Conservation (phyloP, 2,888 invertebrate genomes). For the Acanthopleura granulata region DNA sequence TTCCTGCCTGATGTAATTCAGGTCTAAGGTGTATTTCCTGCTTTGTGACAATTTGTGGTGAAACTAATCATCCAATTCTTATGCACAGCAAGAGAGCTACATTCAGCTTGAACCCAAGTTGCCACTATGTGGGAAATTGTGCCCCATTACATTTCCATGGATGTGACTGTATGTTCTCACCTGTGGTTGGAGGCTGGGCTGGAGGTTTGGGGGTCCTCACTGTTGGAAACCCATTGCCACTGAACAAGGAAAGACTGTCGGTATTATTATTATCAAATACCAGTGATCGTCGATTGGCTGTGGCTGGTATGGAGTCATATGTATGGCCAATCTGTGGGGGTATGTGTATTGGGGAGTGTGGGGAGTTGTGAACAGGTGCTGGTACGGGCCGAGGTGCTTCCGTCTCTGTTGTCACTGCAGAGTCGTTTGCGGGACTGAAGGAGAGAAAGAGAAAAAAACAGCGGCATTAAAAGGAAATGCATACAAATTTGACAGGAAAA, state of each 20-base stretch:
- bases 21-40: too few relatives aligned
- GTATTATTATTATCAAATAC: conserved; percentile 28
- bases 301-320: background rate
- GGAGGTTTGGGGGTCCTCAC: conserved; percentile 17
- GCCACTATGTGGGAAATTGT: too few relatives aligned
- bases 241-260: conserved; percentile 62
- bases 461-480: too few relatives aligned
- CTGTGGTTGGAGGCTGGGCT: conserved; percentile 10
- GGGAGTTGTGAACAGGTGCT: background rate
- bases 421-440: background rate
- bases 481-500: too few relatives aligned
- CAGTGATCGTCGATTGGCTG: conserved; percentile 5
- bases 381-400: conserved; percentile 18
- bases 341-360: conserved; percentile 13
- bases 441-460: background rate
- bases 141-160: too few relatives aligned
- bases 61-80: too few relatives aligned
- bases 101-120: too few relatives aligned
- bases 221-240: conserved; percentile 48
- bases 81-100: too few relatives aligned
- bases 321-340: conserved; percentile 1
- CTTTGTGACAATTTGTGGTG: too few relatives aligned
- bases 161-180: background rate
- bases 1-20: too few relatives aligned
- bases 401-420: background rate